These are phyloP conservation scores for Dermolepida albohirtum DNA, from an alignment of 2,888 invertebrate genomes.

Conservation along the genomic window DNA sequence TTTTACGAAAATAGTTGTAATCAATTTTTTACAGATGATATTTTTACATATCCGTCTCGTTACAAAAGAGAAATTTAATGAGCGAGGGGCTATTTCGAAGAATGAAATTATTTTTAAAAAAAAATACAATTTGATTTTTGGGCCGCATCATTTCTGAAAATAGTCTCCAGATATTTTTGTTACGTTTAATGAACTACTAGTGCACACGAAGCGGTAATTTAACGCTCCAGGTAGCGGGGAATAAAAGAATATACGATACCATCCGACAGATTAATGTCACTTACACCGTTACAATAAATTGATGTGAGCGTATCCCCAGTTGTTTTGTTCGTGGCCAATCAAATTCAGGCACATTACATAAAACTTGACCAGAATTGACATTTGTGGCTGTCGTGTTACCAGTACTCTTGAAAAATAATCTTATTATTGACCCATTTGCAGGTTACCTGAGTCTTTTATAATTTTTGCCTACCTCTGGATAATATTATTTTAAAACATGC, in stretches of 20 bases:
- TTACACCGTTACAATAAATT: constrained; percentile 27
- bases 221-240: constrained; percentile 3
- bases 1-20: no score
- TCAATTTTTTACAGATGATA: no score
- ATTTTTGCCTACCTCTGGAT: no score
- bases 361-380: constrained; percentile 27
- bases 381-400: constrained; percentile 24
- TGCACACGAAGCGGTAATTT: neutral
- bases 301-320: constrained; percentile 24
- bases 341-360: constrained; percentile 27
- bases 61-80: no score
- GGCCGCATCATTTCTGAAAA: no score
- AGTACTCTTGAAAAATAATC: constrained; percentile 15
- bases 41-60: no score
- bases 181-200: constrained; percentile 15
- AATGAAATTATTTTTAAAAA: no score
- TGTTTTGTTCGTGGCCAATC: constrained; percentile 21
- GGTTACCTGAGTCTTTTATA: neutral
- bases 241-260: constrained; percentile 26
- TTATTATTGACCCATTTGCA: constrained; percentile 3
- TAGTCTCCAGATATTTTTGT: constrained; percentile 5
- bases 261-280: constrained; percentile 33
- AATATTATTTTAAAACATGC: no score
- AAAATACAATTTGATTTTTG: no score
- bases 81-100: no score